Evolutionary conservation across 2,888 invertebrate genomes (phyloP).

Genomic region (Campoplex nolae): DNA sequence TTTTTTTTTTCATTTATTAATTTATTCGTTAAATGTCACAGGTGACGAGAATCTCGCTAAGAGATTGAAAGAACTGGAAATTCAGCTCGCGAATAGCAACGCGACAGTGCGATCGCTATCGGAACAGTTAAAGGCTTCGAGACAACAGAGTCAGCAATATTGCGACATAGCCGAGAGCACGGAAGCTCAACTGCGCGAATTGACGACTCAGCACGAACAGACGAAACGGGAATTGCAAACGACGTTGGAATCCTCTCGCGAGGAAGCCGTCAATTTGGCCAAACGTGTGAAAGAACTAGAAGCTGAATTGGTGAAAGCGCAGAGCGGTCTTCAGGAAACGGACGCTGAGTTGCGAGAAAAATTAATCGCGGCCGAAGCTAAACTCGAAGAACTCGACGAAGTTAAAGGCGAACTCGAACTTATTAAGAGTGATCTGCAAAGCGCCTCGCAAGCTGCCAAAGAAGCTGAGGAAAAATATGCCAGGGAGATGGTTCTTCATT

Average conservation of each 20-base stretch:
- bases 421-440: conserved; percentile 88
- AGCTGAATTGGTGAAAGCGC: conserved; percentile 89
- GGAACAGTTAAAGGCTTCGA: conserved; percentile 90
- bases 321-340: conserved; percentile 88
- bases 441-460: conserved; percentile 88
- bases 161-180: conserved; percentile 93
- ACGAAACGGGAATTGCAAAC: conserved; percentile 87
- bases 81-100: conserved; percentile 87
- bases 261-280: conserved; percentile 85
- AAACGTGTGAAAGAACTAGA: conserved; percentile 89
- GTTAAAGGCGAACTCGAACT: conserved; percentile 88
- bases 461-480: conserved; percentile 92
- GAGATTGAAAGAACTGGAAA: conserved; percentile 90
- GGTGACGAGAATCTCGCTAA: conserved; percentile 87
- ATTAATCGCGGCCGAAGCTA: conserved; percentile 87
- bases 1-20: background rate
- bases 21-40: conserved; percentile 80
- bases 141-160: conserved; percentile 93
- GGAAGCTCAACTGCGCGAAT: conserved; percentile 90
- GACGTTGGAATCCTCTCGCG: conserved; percentile 85
- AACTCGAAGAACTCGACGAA: conserved; percentile 87
- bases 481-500: conserved; percentile 92
- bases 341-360: conserved; percentile 86
- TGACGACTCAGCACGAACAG: conserved; percentile 87
- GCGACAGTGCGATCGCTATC: conserved; percentile 89